Evolutionary conservation across 2,888 invertebrate genomes (phyloP), one percentile per base, ranked within the genome.

Genomic region (Drosophila paramelanica): DNA sequence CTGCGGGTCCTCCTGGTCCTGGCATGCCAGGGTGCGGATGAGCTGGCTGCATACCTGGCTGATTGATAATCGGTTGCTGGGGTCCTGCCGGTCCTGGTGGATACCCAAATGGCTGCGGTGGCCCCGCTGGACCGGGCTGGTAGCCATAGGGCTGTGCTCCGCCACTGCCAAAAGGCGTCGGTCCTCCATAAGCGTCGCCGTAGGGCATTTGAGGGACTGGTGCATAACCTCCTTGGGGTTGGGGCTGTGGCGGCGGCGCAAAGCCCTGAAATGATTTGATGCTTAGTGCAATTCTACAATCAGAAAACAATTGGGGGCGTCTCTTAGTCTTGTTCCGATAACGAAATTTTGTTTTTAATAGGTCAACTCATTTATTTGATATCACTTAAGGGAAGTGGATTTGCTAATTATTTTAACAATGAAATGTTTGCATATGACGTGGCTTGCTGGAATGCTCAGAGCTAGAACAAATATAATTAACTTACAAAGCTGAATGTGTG

Each of bases 191-290:
- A 7, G 59, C 45, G 2, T 67, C 74, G 25, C 60, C 73, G 42
- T 89, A 90, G 5, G 90, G 90, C 83, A 81, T 84, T 73, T 91
- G 91, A 45, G 91, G 90, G 86, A 93, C 90, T 90, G 93, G 91
- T 13, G 85, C 79, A 75, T 92, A 92, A 8, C 91, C 90, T 6
- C 79, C 81, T 38, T 83, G 27, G 7, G 7, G 27, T 2, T 31
- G 31, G 8, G 31, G 90, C 89, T 83, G 83, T 13, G 78, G 81
- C 46, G 75, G 23, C 1, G 89, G 80, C n/a, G 77, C 64, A 39
- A 91, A 91, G 2, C 91, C 91, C 91, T 91, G 27, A 10, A 79
- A 59, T 27, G 2, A 50, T 23, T 43, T 4, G n/a, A 42, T 50
- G 20, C 56, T 39, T 14, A 45, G 10, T 8, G 1, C 5, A 10